Base-by-base conservation (phyloP, 2,888 invertebrate genomes). In the Priocnemis perturbator region DNA sequence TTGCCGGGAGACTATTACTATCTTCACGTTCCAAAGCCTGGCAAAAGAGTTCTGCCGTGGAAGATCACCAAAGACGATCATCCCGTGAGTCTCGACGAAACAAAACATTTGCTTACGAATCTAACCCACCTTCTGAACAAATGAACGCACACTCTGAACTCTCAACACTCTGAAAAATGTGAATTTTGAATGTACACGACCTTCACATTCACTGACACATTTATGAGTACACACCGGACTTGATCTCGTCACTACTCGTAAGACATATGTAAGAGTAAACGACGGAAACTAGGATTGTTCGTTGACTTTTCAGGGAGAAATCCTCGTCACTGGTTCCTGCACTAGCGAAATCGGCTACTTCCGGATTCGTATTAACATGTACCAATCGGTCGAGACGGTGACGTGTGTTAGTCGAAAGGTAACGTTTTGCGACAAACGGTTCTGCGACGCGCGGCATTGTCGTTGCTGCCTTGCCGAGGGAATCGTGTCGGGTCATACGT, bases 1-100 rank as follows among this genome's bases (percentile, higher is more conserved):
- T 81, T 94, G 0, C 93, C 94, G 0, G 93, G 93, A 0, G 91
- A 91, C 0, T 87, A 93, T 67, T 90, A 92, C 77, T 94, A 93
- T 81, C 86, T 94, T 75, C 90, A 91, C 45, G 84, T 94, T 0
- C 87, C 90, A 14, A 91, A 90, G 76, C 93, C 94, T 0, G 94
- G 94, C 0, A 89, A 84, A 15, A 89, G 90, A n/a, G 82, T 90
- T 19, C 91, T 92, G 0, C 89, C 83, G 92, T 91, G 58, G 89
- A n/a, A n/a, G n/a, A 91, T 85, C 90, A 76, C 74, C n/a, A n/a
- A n/a, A n/a, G 90, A 0, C 78, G 60, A 72, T 0, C 26, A 58
- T 59, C 74, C 78, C 56, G 85, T 85, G 73, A 75, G 80, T 78
- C 11, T 7, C 52, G 47, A n/a, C n/a, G n/a, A 47, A 17, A 5